Evolutionary conservation across 2,113 vertebrate species (phyloP).

Genomic region (Callospermophilus lateralis): DNA sequence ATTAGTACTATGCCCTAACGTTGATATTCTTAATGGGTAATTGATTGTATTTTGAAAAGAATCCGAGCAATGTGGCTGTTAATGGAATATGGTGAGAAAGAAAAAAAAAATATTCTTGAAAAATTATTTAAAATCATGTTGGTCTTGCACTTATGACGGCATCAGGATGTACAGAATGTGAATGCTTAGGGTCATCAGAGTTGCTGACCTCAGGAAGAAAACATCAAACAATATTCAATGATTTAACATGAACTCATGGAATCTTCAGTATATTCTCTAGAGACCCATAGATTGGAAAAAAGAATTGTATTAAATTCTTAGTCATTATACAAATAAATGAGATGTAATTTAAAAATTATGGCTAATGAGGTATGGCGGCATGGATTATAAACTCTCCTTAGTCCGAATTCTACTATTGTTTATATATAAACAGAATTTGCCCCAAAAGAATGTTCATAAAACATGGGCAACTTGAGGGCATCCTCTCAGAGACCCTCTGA

Average conservation of each 20-base stretch:
- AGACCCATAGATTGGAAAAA: neutral
- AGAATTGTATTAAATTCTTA: neutral
- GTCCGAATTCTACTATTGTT: neutral
- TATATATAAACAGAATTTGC: neutral
- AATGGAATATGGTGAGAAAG: neutral
- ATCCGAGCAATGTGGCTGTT: neutral
- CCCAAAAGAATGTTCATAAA: neutral
- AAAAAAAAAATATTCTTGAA: neutral
- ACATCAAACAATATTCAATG: neutral
- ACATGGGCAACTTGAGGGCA: neutral
- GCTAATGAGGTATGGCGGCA: neutral
- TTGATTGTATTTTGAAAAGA: neutral
- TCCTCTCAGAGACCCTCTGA: neutral
- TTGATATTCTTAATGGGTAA: neutral
- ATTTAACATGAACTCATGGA: neutral
- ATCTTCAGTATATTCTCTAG: neutral
- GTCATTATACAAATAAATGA: neutral
- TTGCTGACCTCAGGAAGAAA: neutral
- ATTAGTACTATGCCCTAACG: neutral
- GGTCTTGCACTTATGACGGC: neutral
- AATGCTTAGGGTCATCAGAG: neutral
- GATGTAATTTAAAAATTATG: neutral
- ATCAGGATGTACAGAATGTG: too few relatives aligned
- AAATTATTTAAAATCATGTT: neutral
- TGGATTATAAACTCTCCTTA: neutral